These are phyloP conservation scores for Monochamus saltuarius DNA, from an alignment of 1,140 invertebrate species.

Conservation along the genomic window DNA sequence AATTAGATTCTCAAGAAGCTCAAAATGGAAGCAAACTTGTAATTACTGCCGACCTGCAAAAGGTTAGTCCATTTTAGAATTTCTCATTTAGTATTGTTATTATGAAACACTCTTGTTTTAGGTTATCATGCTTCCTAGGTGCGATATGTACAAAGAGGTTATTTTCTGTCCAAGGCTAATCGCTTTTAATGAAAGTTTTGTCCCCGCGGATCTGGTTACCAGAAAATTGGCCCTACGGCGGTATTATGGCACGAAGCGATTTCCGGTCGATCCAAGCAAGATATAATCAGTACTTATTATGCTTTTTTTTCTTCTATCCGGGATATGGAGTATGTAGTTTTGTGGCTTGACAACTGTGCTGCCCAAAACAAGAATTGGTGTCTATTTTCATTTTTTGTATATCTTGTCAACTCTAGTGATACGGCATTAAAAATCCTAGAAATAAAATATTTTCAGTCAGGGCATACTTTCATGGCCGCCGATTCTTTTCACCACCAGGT, in stretches of 20 bases:
- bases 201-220: too few species aligned
- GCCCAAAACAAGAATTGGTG: constrained; percentile 23
- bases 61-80: too few species aligned
- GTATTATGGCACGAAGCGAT: background rate
- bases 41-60: background rate
- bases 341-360: constrained; percentile 40
- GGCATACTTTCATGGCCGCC: constrained; percentile 42
- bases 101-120: too few species aligned
- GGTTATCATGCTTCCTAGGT: background rate
- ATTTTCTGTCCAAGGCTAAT: too few species aligned
- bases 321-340: constrained; percentile 19
- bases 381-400: constrained; percentile 31
- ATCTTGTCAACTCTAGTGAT: constrained; percentile 31
- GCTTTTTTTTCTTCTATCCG: constrained; percentile 1
- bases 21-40: background rate
- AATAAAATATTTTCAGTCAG: constrained; percentile 40
- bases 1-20: background rate
- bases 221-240: too few species aligned
- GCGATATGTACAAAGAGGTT: background rate
- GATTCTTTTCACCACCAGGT: constrained; percentile 42
- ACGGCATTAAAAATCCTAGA: constrained; percentile 24
- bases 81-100: too few species aligned
- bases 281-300: constrained; percentile 2
- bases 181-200: constrained; percentile 3
- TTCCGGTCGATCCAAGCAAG: background rate